phyloP scores from a whole-genome alignment of 2,888 invertebrate species.

The Gnatocerus cornutus region DNA sequence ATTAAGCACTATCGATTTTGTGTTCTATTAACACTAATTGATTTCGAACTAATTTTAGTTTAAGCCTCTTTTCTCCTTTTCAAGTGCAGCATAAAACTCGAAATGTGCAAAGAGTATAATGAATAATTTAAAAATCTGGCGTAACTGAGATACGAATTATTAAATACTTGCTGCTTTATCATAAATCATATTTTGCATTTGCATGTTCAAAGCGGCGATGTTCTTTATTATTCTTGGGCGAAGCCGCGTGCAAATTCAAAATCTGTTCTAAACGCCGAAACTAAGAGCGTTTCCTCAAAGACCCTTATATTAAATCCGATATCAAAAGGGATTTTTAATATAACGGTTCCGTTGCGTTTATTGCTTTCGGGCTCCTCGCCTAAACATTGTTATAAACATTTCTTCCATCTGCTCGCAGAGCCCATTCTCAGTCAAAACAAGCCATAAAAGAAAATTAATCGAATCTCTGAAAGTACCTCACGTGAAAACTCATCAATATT shows the following conservation, averaged over 20 bases:
- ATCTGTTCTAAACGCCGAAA: slow-evolving; percentile 12
- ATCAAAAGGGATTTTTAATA: slow-evolving; percentile 37
- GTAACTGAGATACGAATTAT: slow-evolving; percentile 1
- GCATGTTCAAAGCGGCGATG: background rate
- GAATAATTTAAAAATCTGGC: background rate
- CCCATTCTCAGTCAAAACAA: slow-evolving; percentile 10
- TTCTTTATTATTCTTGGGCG: slow-evolving; percentile 12
- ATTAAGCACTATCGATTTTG: slow-evolving; percentile 8
- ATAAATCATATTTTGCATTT: background rate
- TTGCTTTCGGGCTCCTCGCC: slow-evolving; percentile 30
- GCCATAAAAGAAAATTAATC: slow-evolving; percentile 24
- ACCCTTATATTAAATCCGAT: slow-evolving; percentile 30
- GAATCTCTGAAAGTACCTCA: slow-evolving; percentile 6
- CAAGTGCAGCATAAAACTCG: background rate
- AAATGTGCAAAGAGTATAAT: no score
- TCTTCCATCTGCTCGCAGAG: background rate
- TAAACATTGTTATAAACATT: slow-evolving; percentile 23
- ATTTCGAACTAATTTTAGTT: background rate
- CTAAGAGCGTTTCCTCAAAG: slow-evolving; percentile 27
- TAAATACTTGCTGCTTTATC: slow-evolving; percentile 1
- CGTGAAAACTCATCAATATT: slow-evolving; percentile 29
- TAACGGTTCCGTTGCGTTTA: slow-evolving; percentile 23
- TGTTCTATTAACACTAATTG: slow-evolving; percentile 8
- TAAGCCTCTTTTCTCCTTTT: background rate
- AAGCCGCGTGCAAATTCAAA: slow-evolving; percentile 26